Evolutionary conservation across 1,140 invertebrate genomes (phyloP), one percentile per base, ranked within the genome.

Genomic region (Drosophila varians): DNA sequence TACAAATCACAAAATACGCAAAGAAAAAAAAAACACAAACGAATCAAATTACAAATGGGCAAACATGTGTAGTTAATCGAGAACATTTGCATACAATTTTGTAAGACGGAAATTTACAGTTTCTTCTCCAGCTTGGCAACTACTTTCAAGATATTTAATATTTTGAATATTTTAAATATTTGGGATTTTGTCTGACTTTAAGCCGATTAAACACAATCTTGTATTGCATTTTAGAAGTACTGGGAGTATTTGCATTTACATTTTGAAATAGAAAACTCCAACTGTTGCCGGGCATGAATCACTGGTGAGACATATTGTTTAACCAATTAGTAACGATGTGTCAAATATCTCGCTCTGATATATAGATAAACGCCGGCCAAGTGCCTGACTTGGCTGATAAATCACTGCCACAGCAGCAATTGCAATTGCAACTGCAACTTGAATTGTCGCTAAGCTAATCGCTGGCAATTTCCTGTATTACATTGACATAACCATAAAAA

Each of bases 241-340:
- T 6, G 7, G 8, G 43, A 5, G 21, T 1, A 4, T 12, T 1
- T 25, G 47, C 58, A 68, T 26, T n/a, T n/a, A n/a, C n/a, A n/a
- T n/a, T n/a, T n/a, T 19, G 12, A 11, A 11, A 38, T 38, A 4
- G 36, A 43, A 31, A 57, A 47, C 34, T 47, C 51, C 38, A 53
- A 53, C 49, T 61, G 68, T 23, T 25, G 21, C 47, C 43, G 34
- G 46, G 36, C 21, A 28, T 52, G 45, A 43, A 71, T 71, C 64
- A 66, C 68, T n/a, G 45, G 42, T 75, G 76, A 74, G 74, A 72
- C 80, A 84, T 72, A 58, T 83, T 83, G 71, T 86, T 79, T 86
- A 75, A 62, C 75, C 73, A 74, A 83, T 83, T 83, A 83, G 80
- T 79, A 79, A 86, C 56, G 56, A 86, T 65, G 79, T 83, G 79